Base-by-base conservation (phyloP, 2,888 invertebrate species). In the Megamerina dolium region DNA sequence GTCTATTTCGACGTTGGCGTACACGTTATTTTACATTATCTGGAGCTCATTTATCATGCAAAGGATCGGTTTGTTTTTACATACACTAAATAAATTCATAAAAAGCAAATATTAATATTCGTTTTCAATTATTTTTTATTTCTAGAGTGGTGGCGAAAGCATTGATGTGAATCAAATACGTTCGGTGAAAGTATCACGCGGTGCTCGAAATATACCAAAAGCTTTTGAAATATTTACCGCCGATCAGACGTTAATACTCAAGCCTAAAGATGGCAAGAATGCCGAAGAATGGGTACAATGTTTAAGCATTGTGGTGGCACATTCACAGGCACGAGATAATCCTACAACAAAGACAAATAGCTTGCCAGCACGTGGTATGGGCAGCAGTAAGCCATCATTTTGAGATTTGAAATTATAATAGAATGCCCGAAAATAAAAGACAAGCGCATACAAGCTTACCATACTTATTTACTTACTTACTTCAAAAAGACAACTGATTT, bases 221-320 rank as follows among this genome's bases (percentile, higher is more conserved):
- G 93, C 93, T 2, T 95, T 95, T 75, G 94, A 95, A 76, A 94
- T 95, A 59, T 95, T 94, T 75, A 94, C 94, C 0, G 86, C 86
- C 40, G 90, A 93, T 72, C 90, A 90, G 70, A 88, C 89, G 9
- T 81, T 92, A 54, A 89, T 93, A 60, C 79, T 95, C 55, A 94
- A 95, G 74, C 94, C 94, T 6, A 91, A 90, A 70, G 91, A 92
- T 66, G 89, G 90, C 33, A 90, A 89, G 72, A 88, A 93, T 69
- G 93, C 92, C 2, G 93, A 94, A 73, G 88, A 93, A 70, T 95
- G 95, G 92, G 90, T 93, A 34, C 93, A 94, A 71, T 93, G 90
- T 70, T 78, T 94, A 50, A 91, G 90, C 64, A 89, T 93, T 50
- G 93, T 91, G 4, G 88, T 94, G 10, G 92, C 93, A 1, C 89